These are phyloP conservation scores for Campaea margaritaria DNA, from an alignment of 2,888 invertebrate genomes.

Conservation along the genomic window DNA sequence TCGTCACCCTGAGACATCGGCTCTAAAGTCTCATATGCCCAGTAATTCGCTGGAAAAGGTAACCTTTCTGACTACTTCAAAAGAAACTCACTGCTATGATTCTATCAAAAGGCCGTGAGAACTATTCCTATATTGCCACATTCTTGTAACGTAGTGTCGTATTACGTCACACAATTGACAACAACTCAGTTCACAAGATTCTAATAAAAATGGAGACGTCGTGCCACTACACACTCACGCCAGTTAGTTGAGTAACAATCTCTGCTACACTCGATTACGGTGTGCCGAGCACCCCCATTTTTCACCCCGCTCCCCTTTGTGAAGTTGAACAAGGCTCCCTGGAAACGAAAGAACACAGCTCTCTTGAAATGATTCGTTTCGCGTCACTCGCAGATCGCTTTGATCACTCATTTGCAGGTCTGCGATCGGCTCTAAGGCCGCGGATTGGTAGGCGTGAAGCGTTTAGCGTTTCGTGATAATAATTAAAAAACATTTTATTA, in stretches of 20 bases:
- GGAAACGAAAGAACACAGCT: slow-evolving; percentile 6
- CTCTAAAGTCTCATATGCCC: no score
- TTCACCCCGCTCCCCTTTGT: slow-evolving; percentile 3
- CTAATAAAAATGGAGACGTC: slow-evolving; percentile 8
- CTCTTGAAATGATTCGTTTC: slow-evolving; percentile 17
- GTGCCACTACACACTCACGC: neutral
- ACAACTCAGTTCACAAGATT: neutral
- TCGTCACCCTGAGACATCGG: no score
- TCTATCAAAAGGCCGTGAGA: no score
- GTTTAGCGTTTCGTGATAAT: slow-evolving; percentile 6
- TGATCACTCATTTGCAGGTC: slow-evolving; percentile 28
- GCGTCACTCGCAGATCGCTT: slow-evolving; percentile 17
- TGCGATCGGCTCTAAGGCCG: slow-evolving; percentile 1
- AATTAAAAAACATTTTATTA: no score
- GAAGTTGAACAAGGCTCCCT: slow-evolving; percentile 13
- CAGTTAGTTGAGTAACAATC: slow-evolving; percentile 7
- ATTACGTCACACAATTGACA: no score
- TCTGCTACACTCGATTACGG: slow-evolving; percentile 13
- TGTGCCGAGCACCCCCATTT: slow-evolving; percentile 6
- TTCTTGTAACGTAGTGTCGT: no score
- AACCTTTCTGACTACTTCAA: no score
- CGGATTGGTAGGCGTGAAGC: neutral
- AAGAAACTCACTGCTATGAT: no score
- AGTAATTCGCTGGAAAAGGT: no score
- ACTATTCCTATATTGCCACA: no score